phyloP scores from a whole-genome alignment of 1,140 invertebrate species.

The Aculops lycopersici region DNA sequence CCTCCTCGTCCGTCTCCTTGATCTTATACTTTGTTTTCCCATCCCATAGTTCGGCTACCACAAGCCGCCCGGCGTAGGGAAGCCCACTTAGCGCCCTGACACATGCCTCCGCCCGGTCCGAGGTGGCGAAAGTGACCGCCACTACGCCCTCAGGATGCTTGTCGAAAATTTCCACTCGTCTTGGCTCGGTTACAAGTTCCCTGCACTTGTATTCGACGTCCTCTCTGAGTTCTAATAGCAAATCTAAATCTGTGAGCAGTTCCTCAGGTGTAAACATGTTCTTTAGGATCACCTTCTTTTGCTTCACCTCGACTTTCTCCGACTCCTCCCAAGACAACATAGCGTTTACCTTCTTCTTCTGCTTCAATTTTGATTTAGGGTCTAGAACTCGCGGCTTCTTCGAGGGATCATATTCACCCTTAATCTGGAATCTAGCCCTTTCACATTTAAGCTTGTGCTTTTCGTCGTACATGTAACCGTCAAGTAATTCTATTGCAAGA shows the following conservation, averaged over 20 bases:
- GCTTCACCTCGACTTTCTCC: slow-evolving; percentile 41
- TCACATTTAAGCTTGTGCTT: slow-evolving; percentile 44
- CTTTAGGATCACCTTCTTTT: slow-evolving; percentile 63
- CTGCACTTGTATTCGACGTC: slow-evolving; percentile 53
- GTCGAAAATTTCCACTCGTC: slow-evolving; percentile 70
- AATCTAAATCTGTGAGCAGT: slow-evolving; percentile 53
- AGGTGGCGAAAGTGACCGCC: slow-evolving; percentile 54
- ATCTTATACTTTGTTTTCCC: slow-evolving; percentile 76
- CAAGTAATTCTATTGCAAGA: slow-evolving; percentile 59
- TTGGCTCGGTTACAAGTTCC: slow-evolving; percentile 58
- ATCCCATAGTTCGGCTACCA: slow-evolving; percentile 68
- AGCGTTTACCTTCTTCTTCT: slow-evolving; percentile 74
- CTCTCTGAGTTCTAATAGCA: slow-evolving; percentile 64
- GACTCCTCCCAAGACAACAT: slow-evolving; percentile 87
- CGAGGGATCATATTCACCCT: slow-evolving; percentile 70
- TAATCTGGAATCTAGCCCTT: slow-evolving; percentile 68
- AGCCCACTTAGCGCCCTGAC: slow-evolving; percentile 54
- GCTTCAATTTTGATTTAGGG: slow-evolving; percentile 53
- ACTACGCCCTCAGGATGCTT: slow-evolving; percentile 75
- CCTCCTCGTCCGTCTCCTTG: slow-evolving; percentile 58
- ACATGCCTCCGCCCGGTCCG: slow-evolving; percentile 64
- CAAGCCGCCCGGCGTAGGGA: slow-evolving; percentile 54
- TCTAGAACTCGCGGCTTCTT: slow-evolving; percentile 63
- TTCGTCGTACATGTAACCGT: slow-evolving; percentile 37
- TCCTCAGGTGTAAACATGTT: slow-evolving; percentile 66